Evolutionary conservation across 1,140 invertebrate genomes (phyloP).

Genomic region (Cylas formicarius): DNA sequence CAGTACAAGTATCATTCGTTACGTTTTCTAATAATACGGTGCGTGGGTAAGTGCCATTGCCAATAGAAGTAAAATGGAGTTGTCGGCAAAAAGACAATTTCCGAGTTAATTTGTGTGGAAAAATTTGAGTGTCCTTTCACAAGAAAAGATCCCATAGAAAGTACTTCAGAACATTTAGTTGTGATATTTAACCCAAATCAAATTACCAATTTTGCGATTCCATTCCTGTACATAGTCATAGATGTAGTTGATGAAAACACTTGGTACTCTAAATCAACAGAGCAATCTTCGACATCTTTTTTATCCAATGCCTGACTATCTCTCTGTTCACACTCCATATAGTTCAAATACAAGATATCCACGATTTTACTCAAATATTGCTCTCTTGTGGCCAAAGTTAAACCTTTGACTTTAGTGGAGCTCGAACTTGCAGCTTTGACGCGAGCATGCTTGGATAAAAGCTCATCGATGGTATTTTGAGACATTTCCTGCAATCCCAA

Average conservation of each 20-base stretch:
- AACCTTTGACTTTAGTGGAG: constrained; percentile 62
- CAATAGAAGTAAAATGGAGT: too few species aligned
- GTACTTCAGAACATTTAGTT: too few species aligned
- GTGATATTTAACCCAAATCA: neutral
- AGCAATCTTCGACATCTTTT: constrained; percentile 58
- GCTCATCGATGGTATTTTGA: constrained; percentile 35
- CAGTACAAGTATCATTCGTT: too few species aligned
- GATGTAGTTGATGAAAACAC: constrained; percentile 61
- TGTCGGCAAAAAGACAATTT: too few species aligned
- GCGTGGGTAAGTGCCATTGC: too few species aligned
- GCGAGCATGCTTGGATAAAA: constrained; percentile 39
- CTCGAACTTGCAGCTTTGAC: constrained; percentile 59
- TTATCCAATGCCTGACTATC: constrained; percentile 40
- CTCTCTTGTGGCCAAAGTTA: constrained; percentile 62
- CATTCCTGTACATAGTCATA: constrained; percentile 61
- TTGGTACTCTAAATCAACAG: constrained; percentile 65
- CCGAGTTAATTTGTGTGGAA: too few species aligned
- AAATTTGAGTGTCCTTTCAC: too few species aligned
- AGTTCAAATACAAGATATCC: constrained; percentile 59
- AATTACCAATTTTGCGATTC: constrained; percentile 59
- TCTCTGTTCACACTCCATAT: constrained; percentile 46
- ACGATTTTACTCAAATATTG: constrained; percentile 60
- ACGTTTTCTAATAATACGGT: too few species aligned
- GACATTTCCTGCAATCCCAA: constrained; percentile 32
- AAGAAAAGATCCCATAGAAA: too few species aligned